These are phyloP conservation scores for Eumacrocentrus americanus DNA, from an alignment of 2,888 invertebrate genomes.

Conservation along the genomic window DNA sequence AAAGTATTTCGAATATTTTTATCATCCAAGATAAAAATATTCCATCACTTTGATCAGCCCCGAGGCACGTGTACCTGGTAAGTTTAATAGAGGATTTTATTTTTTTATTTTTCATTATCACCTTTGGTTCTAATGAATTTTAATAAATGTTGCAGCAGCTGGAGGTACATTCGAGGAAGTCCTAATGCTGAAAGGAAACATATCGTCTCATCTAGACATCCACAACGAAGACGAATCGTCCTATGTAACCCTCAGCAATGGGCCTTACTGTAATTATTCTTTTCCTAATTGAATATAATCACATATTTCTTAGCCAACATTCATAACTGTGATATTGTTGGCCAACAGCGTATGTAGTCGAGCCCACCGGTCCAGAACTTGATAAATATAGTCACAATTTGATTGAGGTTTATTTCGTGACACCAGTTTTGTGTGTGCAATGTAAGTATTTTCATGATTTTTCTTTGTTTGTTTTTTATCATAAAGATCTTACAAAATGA, in stretches of 20 bases:
- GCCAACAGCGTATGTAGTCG: conserved; percentile 53
- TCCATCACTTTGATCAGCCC: not conserved
- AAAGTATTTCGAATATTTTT: conserved; percentile 3
- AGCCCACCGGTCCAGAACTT: conserved; percentile 46
- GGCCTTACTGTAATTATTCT: conserved; percentile 50
- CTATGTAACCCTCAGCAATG: conserved; percentile 59
- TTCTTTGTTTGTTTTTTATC: not conserved
- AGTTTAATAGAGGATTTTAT: not conserved
- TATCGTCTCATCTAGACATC: conserved; percentile 56
- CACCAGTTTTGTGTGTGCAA: conserved; percentile 65
- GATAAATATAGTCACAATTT: conserved; percentile 59
- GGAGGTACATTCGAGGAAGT: conserved; percentile 55
- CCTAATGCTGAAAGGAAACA: conserved; percentile 61
- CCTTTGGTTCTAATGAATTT: not conserved
- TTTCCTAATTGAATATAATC: not conserved
- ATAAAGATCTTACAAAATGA: not conserved
- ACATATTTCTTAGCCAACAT: not conserved
- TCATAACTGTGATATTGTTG: not conserved
- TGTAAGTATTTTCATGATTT: conserved; percentile 65
- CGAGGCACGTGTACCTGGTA: conserved; percentile 20
- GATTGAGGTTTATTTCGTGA: conserved; percentile 64
- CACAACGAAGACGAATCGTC: conserved; percentile 58
- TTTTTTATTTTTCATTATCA: not conserved
- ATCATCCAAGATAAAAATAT: conserved; percentile 14
- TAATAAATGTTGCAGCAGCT: conserved; percentile 36